A percentile compares a stretch with the other conserved stretches of the same genome.
These are phyloP conservation scores for Ptyas mucosa DNA, from an alignment of 2,113 vertebrate genomes.

Conservation along the genomic window DNA sequence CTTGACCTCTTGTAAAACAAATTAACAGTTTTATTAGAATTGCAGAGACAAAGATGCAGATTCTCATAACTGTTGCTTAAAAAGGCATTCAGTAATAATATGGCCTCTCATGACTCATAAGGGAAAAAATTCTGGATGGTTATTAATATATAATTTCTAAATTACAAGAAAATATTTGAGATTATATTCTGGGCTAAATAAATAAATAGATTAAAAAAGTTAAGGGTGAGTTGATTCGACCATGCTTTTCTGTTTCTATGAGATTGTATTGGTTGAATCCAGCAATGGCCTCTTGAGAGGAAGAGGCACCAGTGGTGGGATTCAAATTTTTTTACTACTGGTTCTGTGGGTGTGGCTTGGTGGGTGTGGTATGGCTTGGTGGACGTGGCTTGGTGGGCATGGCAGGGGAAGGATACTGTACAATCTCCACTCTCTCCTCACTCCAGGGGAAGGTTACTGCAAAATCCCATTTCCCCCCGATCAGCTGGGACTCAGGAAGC, in stretches of 20 bases:
- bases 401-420: no score
- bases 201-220: background rate
- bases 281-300: background rate
- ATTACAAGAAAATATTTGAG: background rate
- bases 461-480: no score
- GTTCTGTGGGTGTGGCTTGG: no score
- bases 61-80: constrained; percentile 41
- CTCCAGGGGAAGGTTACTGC: no score
- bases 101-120: constrained; percentile 8
- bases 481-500: no score
- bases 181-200: background rate
- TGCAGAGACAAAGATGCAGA: constrained; percentile 37
- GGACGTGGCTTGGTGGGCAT: no score
- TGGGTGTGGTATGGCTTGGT: no score
- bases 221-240: background rate
- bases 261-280: background rate
- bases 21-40: constrained; percentile 53
- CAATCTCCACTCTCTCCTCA: no score
- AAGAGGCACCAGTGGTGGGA: no score
- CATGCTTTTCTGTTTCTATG: background rate
- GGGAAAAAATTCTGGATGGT: constrained; percentile 24
- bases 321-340: no score
- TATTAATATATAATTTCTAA: constrained; percentile 23
- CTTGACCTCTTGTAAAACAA: constrained; percentile 36
- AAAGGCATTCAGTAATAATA: constrained; percentile 26